Base-by-base conservation (phyloP, 2,113 vertebrate genomes). In the Odontophorus gujanensis region DNA sequence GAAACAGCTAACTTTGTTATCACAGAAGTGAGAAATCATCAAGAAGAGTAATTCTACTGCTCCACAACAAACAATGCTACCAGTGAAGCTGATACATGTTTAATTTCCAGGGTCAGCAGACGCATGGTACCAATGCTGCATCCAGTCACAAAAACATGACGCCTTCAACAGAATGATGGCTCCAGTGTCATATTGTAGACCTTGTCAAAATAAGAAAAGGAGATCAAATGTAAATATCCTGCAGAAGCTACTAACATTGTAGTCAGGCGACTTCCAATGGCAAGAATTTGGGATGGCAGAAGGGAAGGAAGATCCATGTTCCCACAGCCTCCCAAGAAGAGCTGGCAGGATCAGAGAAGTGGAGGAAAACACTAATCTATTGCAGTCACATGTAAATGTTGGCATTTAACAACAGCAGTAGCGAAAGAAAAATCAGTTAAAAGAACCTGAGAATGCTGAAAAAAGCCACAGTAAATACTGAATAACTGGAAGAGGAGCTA, bases 391-490 rank as follows among this genome's bases (percentile, higher is more conserved):
- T 91, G 81, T 73, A 91, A 92, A 90, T 55, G 71, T 2, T 96
- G 96, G 92, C 87, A 63, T 92, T 77, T 77, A 93, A 80, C 79
- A 94, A 85, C 1, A 87, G 68, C 68, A 92, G 62, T 78, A 89
- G 87, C n/a, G n/a, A 85, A 89, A 95, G 66, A 94, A 93, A 95
- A 95, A 91, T 38, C 68, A 78, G 74, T 83, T 71, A 22, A 87
- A 93, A 92, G 87, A 95, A 95, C 89, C 85, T 93, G 87, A 95
- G 78, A 95, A 95, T 87, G 55, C 57, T 92, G 85, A 71, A 94
- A 95, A 95, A 96, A 85, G 32, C 87, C 93, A 94, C 89, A 95
- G 65, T 65, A 95, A 92, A 91, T 74, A 91, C n/a, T 42, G 57
- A 89, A 85, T 48, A 66, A 95, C 72, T 95, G 67, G 42, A 95